Evolutionary conservation across 2,113 vertebrate genomes (phyloP).

Genomic region (Siniperca chuatsi): DNA sequence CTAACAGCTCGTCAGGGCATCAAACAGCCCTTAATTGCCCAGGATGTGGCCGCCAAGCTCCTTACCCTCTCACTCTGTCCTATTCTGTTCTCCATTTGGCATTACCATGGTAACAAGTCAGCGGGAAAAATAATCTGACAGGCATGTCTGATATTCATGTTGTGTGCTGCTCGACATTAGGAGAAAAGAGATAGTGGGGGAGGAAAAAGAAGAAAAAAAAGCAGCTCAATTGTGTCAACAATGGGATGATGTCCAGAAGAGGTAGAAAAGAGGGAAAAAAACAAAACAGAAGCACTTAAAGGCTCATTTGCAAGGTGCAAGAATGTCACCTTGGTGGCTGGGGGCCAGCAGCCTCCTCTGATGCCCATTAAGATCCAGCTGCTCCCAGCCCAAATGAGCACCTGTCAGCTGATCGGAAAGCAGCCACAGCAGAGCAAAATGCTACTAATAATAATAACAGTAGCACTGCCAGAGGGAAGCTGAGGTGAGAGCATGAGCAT

Average conservation of each 20-base stretch:
- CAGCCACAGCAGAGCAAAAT: constrained; percentile 26
- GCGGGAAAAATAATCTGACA: constrained; percentile 60
- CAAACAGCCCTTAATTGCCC: constrained; percentile 75
- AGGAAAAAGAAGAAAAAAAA: background rate
- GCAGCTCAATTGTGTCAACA: constrained; percentile 29
- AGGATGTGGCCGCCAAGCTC: constrained; percentile 62
- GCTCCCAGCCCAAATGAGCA: constrained; percentile 63
- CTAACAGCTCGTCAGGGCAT: constrained; percentile 71
- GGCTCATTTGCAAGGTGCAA: constrained; percentile 66
- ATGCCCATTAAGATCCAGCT: constrained; percentile 70
- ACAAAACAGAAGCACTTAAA: constrained; percentile 52
- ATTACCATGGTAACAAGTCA: constrained; percentile 76
- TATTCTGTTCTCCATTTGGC: constrained; percentile 54
- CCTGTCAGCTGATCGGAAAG: constrained; percentile 64
- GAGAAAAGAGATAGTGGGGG: constrained; percentile 19
- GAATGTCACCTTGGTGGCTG: constrained; percentile 67
- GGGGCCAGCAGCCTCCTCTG: constrained; percentile 36
- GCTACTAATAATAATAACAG: constrained; percentile 39
- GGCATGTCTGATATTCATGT: constrained; percentile 58
- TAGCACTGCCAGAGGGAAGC: constrained; percentile 6
- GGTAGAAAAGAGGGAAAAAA: background rate
- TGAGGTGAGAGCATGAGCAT: background rate
- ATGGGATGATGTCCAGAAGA: constrained; percentile 36
- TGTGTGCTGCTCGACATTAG: constrained; percentile 39
- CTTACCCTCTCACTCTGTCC: constrained; percentile 53